Base-by-base conservation (phyloP, 1,140 invertebrate species). In the Heliothis virescens region DNA sequence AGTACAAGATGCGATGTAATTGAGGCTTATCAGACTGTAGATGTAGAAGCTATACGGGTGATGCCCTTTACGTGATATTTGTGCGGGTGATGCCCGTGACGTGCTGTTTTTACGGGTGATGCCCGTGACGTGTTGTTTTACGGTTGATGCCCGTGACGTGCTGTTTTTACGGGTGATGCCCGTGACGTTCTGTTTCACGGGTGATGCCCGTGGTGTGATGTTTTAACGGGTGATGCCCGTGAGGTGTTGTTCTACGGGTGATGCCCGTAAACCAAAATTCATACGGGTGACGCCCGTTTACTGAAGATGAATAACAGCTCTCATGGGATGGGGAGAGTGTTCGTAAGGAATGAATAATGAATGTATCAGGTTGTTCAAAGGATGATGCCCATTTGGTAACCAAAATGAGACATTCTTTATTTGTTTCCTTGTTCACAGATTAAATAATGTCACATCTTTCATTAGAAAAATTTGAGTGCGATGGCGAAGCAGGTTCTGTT, bases 381-480 rank as follows among this genome's bases (percentile, higher is more conserved):
- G 57, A 59, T 59, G 57, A 59, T 59, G 57, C 57, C 57, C 16
- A 59, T 59, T 59, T 59, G 57, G 16, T 60, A 13, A 29, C 59
- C 59, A 21, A 60, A 15, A 60, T 60, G 5, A 60, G 21, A 60
- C 59, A n/a, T n/a, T n/a, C n/a, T n/a, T n/a, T n/a, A n/a, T n/a
- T n/a, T n/a, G n/a, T n/a, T n/a, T n/a, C n/a, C 26, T 60, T 60
- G 59, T 60, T 13, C 59, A 60, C 21, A 60, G 59, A 60, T 60
- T 29, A 12, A 21, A 59, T 59, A n/a, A 60, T 60, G 59, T 60
- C 59, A 29, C 3, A 10, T 60, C 21, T 60, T 29, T 75, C 81
- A 16, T 71, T 86, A 59, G 82, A 87, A 26, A 83, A 73, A 50
- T 86, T 86, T 41, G 83, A 84, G 21, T 89, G 89, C 82, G 85